A percentile compares a stretch with the other conserved stretches of the same genome.
phyloP scores from a whole-genome alignment of 2,888 invertebrate species.

The Ernsta delagoae region DNA sequence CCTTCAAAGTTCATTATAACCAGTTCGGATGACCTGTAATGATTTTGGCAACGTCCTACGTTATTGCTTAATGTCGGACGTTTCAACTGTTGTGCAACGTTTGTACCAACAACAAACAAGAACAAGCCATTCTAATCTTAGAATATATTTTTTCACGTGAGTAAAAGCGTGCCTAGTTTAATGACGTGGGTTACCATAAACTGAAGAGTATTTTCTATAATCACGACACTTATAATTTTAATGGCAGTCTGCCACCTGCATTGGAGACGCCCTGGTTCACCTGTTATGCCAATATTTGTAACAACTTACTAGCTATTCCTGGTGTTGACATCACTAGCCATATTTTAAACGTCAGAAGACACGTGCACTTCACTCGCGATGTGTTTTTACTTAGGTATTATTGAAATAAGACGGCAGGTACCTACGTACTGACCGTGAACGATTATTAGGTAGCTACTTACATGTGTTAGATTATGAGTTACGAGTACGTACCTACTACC shows the following conservation, averaged over 20 bases:
- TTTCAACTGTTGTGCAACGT: conserved; percentile 20
- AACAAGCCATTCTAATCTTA: conserved; percentile 1
- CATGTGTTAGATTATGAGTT: too few relatives aligned
- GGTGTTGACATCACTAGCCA: conserved; percentile 68
- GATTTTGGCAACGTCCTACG: conserved; percentile 26
- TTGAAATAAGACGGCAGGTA: conserved; percentile 6
- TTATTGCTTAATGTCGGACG: conserved; percentile 28
- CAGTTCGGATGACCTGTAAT: conserved; percentile 4
- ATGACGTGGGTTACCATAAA: conserved; percentile 3
- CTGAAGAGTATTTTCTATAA: conserved; percentile 11
- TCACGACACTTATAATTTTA: conserved; percentile 27
- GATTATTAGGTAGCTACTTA: too few relatives aligned
- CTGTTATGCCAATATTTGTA: conserved; percentile 56
- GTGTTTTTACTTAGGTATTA: too few relatives aligned
- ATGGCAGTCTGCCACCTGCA: conserved; percentile 50
- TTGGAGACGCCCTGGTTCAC: conserved; percentile 59
- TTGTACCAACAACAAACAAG: background rate
- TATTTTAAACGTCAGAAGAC: conserved; percentile 62
- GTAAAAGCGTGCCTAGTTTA: background rate
- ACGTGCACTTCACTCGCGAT: conserved; percentile 43
- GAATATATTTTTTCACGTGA: background rate
- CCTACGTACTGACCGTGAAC: too few relatives aligned
- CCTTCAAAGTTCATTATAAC: conserved; percentile 7
- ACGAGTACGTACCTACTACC: too few relatives aligned
- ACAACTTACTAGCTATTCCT: conserved; percentile 60